Evolutionary conservation across 2,797 vertebrate species (phyloP).

Genomic region (Tolypeutes matacus): DNA sequence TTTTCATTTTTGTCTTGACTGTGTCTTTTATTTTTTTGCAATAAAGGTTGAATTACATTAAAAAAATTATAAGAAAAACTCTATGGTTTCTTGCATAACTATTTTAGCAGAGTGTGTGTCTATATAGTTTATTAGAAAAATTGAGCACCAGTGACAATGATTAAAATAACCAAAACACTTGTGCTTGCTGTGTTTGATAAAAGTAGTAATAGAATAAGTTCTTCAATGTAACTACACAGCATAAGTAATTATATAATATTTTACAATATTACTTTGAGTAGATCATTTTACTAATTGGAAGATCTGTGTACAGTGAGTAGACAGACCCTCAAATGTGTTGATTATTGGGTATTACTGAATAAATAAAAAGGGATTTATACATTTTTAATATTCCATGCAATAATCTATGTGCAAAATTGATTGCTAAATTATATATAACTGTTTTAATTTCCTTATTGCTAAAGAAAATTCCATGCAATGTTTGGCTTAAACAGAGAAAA

Average conservation of each 20-base stretch:
- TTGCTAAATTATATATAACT: neutral
- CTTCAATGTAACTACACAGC: neutral
- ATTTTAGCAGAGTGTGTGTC: neutral
- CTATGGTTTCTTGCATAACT: neutral
- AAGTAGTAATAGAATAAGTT: neutral
- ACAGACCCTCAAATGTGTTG: neutral
- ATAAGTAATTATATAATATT: neutral
- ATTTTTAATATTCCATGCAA: neutral
- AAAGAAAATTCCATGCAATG: no score
- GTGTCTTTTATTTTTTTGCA: conserved; percentile 20
- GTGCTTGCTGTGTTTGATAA: neutral
- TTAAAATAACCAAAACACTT: neutral
- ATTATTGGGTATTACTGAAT: neutral
- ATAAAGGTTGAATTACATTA: conserved; percentile 60
- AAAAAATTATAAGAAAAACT: no score
- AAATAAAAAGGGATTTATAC: neutral
- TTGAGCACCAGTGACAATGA: neutral
- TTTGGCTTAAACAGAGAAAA: no score
- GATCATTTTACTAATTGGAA: neutral
- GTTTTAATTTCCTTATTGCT: no score
- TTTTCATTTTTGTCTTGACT: conserved; percentile 12
- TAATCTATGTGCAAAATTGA: neutral
- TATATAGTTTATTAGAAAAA: neutral
- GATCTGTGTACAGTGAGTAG: neutral
- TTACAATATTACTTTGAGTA: neutral